Conservation (phyloP, 1,140 invertebrate genomes). For the Nilaparvata lugens region DNA sequence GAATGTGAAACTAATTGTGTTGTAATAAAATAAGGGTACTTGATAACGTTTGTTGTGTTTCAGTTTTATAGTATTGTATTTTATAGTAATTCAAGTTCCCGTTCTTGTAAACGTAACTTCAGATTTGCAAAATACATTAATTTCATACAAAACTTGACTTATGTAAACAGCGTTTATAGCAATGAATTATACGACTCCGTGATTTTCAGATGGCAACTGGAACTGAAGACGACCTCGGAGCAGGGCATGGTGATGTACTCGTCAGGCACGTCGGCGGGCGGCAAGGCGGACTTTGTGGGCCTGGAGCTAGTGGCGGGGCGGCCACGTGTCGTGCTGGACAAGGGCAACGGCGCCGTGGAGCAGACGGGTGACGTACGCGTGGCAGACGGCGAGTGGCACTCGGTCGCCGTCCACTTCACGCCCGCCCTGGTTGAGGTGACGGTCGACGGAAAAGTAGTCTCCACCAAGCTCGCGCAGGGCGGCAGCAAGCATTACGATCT, state of each 20-base stretch:
- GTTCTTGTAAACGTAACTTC: no score
- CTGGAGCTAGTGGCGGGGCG: constrained; percentile 67
- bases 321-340: constrained; percentile 57
- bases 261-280: constrained; percentile 48
- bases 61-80: no score
- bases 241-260: constrained; percentile 80
- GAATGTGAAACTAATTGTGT: no score
- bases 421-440: constrained; percentile 57
- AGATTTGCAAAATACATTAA: no score
- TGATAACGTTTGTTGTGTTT: no score
- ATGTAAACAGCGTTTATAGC: no score
- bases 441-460: constrained; percentile 48
- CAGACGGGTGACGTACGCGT: constrained; percentile 49
- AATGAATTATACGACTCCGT: no score
- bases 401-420: constrained; percentile 52
- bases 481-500: constrained; percentile 71
- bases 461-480: constrained; percentile 50
- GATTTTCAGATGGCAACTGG: constrained; percentile 60
- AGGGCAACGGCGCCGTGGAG: constrained; percentile 52
- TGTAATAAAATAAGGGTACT: no score
- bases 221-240: constrained; percentile 68
- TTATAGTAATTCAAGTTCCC: no score
- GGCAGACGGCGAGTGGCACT: constrained; percentile 81
- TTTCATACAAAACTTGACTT: no score
- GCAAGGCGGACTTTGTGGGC: constrained; percentile 64